phyloP scores from a whole-genome alignment of 2,797 vertebrate genomes.

The Galaxias olidus region DNA sequence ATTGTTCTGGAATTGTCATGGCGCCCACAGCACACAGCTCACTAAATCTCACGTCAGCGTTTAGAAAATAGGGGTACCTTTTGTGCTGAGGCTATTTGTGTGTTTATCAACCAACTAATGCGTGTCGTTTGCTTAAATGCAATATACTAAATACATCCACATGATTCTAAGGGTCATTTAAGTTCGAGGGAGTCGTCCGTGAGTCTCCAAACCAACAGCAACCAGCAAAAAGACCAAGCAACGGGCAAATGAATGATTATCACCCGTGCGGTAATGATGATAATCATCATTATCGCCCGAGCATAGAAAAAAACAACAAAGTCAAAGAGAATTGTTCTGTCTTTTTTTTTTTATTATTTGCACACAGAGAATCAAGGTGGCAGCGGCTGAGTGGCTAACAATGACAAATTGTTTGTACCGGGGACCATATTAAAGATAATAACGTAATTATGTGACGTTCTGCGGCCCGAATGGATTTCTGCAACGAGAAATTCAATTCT shows the following conservation, averaged over 20 bases:
- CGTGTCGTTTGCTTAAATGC: too few relatives aligned
- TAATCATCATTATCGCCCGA: slow-evolving; percentile 54
- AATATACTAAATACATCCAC: too few relatives aligned
- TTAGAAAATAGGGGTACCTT: too few relatives aligned
- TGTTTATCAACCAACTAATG: too few relatives aligned
- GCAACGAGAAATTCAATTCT: too few relatives aligned
- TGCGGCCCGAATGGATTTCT: slow-evolving; percentile 16
- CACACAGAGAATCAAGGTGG: slow-evolving; percentile 42
- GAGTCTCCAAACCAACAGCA: slow-evolving; percentile 2
- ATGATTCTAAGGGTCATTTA: too few relatives aligned
- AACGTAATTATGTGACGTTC: slow-evolving; percentile 41
- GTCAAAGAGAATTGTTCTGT: slow-evolving; percentile 60
- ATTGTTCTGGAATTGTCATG: too few relatives aligned
- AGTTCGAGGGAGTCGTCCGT: not conserved
- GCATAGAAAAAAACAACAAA: slow-evolving; percentile 56
- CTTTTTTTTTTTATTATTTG: slow-evolving; percentile 25
- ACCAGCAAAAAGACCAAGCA: slow-evolving; percentile 25
- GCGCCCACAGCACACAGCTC: too few relatives aligned
- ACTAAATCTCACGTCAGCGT: too few relatives aligned
- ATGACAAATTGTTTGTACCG: slow-evolving; percentile 57
- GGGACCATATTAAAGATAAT: slow-evolving; percentile 63
- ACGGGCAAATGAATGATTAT: slow-evolving; percentile 59
- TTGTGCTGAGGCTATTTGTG: too few relatives aligned
- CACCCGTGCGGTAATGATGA: slow-evolving; percentile 48
- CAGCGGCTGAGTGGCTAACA: slow-evolving; percentile 47